These are phyloP conservation scores for Halocaridina rubra DNA, from an alignment of 2,888 invertebrate genomes.

Conservation along the genomic window DNA sequence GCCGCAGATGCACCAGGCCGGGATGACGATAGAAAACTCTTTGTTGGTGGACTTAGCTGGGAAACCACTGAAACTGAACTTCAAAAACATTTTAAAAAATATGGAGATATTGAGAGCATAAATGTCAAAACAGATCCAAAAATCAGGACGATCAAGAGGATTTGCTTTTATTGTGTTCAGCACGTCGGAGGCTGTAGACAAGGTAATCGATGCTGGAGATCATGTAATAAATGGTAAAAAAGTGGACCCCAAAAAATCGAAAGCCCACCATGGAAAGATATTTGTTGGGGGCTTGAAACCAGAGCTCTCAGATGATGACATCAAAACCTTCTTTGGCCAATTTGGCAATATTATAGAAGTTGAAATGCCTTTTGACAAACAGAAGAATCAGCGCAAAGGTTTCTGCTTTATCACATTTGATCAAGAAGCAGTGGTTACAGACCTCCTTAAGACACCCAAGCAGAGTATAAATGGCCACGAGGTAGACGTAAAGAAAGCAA, in stretches of 20 bases:
- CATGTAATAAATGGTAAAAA: conserved; percentile 95
- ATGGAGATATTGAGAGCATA: conserved; percentile 94
- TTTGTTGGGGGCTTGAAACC: conserved; percentile 95
- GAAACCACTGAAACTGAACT: conserved; percentile 98
- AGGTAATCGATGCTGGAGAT: conserved; percentile 82
- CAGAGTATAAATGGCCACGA: conserved; percentile 94
- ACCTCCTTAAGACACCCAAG: conserved; percentile 91
- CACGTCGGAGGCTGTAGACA: conserved; percentile 87
- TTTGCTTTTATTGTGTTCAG: conserved; percentile 97
- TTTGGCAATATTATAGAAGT: conserved; percentile 75
- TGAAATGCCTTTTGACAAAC: conserved; percentile 97
- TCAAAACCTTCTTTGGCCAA: conserved; percentile 87
- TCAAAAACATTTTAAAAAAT: conserved; percentile 92
- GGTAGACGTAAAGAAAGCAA: conserved; percentile 95
- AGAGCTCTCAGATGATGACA: conserved; percentile 92
- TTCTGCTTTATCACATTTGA: conserved; percentile 99
- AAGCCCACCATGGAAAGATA: conserved; percentile 94
- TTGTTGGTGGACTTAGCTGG: conserved; percentile 98
- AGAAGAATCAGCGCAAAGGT: conserved; percentile 95
- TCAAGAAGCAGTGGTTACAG: conserved; percentile 92
- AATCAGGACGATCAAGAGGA: conserved; percentile 94
- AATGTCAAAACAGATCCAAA: conserved; percentile 97
- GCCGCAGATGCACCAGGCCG: conserved; percentile 62
- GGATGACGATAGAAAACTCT: conserved; percentile 80
- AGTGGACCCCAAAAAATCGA: conserved; percentile 95